Base-by-base conservation (phyloP, 2,113 vertebrate genomes). In the Pseudopipra pipra region DNA sequence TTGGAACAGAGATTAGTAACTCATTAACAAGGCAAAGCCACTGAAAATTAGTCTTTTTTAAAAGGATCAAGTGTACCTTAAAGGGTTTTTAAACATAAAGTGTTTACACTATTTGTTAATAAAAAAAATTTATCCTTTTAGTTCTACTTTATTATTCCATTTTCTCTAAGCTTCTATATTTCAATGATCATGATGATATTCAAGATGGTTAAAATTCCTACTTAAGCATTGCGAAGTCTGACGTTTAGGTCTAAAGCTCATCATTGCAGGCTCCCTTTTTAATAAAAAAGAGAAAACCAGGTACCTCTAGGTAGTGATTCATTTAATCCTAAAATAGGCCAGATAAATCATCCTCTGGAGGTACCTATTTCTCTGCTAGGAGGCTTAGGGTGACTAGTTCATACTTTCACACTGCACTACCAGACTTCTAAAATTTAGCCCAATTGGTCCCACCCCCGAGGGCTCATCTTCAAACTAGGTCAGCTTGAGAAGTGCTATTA, bases 311-410 rank as follows among this genome's bases (percentile, higher is more conserved):
- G 61, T 47, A 81, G 59, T 86, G 73, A 90, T 80, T 95, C 16
- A 71, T 61, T 89, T 86, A 7, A 63, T 90, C 46, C 52, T 80
- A 72, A 86, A 92, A 86, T 28, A 90, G 52, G 16, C 51, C 80
- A 71, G 43, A 67, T 78, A 85, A 95, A 80, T 93, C 73, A 92
- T 74, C 33, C 33, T 67, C 55, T 86, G 72, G 79, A 94, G 87
- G 39, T 62, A 77, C 39, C n/a, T 76, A 9, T 74, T 93, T 89
- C 46, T 88, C 83, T 77, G 12, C 39, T 77, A 52, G 67, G 82
- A 85, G 68, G 24, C 44, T 83, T 76, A 65, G 25, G 39, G 51
- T 86, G 63, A 77, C 79, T 59, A 35, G 72, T 66, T 90, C 51
- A 78, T 65, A 30, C 30, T 71, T 83, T 33, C 59, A 92, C 67